Evolutionary conservation across 2,113 vertebrate species (phyloP), one percentile per base, ranked within the genome.

Genomic region (Phrynocephalus versicolor): DNA sequence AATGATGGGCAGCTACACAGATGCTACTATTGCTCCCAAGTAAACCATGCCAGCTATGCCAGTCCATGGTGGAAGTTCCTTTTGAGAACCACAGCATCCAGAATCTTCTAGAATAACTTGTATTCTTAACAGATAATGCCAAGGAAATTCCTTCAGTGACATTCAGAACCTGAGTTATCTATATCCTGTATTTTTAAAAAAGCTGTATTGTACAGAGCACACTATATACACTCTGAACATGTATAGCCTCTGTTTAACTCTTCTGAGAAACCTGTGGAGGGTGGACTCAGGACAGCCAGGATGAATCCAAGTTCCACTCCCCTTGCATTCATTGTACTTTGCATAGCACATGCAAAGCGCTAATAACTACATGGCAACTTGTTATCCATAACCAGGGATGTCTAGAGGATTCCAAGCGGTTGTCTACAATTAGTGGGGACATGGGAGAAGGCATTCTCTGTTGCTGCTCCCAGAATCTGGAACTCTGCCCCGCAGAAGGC

Each of bases 311-410:
- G 30, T 67, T 27, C 27, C 27, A 69, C 14, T n/a, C 30, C 67
- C n/a, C 9, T 19, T 30, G 9, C n/a, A n/a, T n/a, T n/a, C n/a
- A n/a, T n/a, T n/a, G n/a, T n/a, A n/a, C n/a, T 65, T 65, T 27
- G n/a, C n/a, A 65, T 45, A 15, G 45, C 39, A n/a, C n/a, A 80
- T 45, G 8, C 37, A 41, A 30, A 65, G 25, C 27, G 4, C 60
- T 18, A 89, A 79, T 5, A 37, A 76, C 30, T 77, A 75, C 57
- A 39, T 25, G 58, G n/a, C 78, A 85, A 83, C 84, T 19, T 12
- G 51, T 3, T 35, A 82, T 13, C 23, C 41, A 37, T 6, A 41
- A 64, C 45, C 27, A 79, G 51, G 87, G 60, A 86, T 23, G 14
- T 64, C 69, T 37, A 73, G 69, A 13, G 64, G 57, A 85, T 73